Conservation (phyloP, 2,113 vertebrate genomes). For the Sceloporus undulatus region DNA sequence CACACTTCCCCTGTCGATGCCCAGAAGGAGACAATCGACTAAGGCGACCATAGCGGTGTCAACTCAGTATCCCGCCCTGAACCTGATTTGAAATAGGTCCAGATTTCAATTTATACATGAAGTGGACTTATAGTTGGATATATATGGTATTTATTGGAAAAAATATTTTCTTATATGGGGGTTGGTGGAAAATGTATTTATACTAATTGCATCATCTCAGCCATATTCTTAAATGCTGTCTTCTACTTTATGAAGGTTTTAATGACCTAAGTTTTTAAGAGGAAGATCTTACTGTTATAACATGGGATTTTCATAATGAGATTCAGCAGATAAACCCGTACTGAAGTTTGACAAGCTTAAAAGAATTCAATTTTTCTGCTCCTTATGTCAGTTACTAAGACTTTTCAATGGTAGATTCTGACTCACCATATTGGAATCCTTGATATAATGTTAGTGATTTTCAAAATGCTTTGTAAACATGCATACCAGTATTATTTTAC, state of each 20-base stretch:
- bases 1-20: too few relatives aligned
- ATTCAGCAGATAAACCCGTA: not conserved
- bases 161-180: not conserved
- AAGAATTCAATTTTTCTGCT: not conserved
- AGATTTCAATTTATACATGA: too few relatives aligned
- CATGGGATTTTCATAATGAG: not conserved
- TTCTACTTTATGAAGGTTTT: conserved; percentile 32
- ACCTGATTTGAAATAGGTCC: too few relatives aligned
- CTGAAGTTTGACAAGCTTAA: not conserved
- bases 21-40: too few relatives aligned
- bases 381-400: not conserved
- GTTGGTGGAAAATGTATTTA: not conserved
- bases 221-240: not conserved
- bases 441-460: not conserved
- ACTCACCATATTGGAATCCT: not conserved
- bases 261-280: conserved; percentile 11
- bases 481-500: not conserved
- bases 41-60: too few relatives aligned
- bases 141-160: too few relatives aligned
- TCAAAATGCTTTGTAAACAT: not conserved
- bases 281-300: not conserved
- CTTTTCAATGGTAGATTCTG: not conserved
- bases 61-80: too few relatives aligned
- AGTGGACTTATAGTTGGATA: too few relatives aligned
- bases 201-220: not conserved